Conservation (phyloP, 2,888 invertebrate species). For the Pachliopta kotzebuea region DNA sequence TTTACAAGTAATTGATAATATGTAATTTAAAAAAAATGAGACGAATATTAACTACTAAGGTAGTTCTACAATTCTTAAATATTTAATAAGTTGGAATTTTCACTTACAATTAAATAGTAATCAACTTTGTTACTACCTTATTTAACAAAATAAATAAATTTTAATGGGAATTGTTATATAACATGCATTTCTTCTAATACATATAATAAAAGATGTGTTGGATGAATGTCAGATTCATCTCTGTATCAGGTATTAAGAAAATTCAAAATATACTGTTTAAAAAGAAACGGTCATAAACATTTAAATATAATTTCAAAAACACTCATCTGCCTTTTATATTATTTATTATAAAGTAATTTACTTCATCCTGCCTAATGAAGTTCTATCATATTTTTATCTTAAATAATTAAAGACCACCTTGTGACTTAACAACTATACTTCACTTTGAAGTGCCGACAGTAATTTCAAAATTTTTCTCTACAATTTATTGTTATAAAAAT, state of each 20-base stretch:
- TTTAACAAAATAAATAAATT: too few relatives aligned
- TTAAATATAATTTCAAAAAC: conserved; percentile 39
- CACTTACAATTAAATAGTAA: too few relatives aligned
- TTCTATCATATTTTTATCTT: conserved; percentile 69
- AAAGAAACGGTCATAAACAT: not conserved
- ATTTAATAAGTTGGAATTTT: too few relatives aligned
- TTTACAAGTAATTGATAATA: too few relatives aligned
- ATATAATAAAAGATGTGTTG: too few relatives aligned
- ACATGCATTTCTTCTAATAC: too few relatives aligned
- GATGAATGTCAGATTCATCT: too few relatives aligned
- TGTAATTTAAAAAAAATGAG: too few relatives aligned
- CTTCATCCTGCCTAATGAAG: conserved; percentile 59
- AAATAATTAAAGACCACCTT: conserved; percentile 73
- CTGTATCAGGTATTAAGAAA: not conserved
- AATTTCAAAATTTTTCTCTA: conserved; percentile 53
- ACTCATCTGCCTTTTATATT: conserved; percentile 48
- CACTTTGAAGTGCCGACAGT: conserved; percentile 65
- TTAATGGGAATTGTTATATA: too few relatives aligned
- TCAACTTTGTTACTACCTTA: too few relatives aligned
- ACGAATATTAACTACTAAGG: too few relatives aligned
- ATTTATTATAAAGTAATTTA: conserved; percentile 58
- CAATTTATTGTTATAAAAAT: conserved; percentile 71
- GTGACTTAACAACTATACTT: conserved; percentile 63
- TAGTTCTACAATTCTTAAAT: too few relatives aligned
- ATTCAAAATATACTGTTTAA: not conserved